These are phyloP conservation scores for Rousettus leschenaultii DNA, from an alignment of 2,113 vertebrate species.

Conservation along the genomic window DNA sequence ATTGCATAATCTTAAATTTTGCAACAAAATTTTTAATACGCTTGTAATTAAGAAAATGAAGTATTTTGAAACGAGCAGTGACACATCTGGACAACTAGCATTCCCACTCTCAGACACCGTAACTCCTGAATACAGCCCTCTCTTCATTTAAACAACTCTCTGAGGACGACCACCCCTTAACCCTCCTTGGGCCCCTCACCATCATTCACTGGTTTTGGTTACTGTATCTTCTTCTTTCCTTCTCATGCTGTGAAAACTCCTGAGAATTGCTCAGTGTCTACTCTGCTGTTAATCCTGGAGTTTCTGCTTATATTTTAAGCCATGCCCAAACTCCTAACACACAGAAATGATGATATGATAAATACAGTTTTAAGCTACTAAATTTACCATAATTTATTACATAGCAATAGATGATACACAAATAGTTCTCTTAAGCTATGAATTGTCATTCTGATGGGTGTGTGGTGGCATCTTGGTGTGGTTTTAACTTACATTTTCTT, in stretches of 20 bases:
- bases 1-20: background rate
- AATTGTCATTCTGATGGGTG: background rate
- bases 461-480: background rate
- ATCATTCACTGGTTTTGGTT: background rate
- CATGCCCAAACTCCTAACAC: background rate
- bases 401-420: background rate
- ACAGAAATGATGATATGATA: background rate
- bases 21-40: background rate
- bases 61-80: background rate
- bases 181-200: background rate
- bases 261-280: background rate
- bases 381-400: background rate
- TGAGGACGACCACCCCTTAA: background rate
- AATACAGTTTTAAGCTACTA: background rate
- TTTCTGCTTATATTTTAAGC: background rate
- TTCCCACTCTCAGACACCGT: background rate
- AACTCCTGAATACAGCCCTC: background rate
- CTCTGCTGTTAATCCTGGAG: slow-evolving; percentile 45
- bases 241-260: background rate
- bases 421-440: background rate
- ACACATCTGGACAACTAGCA: background rate
- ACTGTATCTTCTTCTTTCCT: slow-evolving; percentile 52
- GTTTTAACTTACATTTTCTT: background rate
- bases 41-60: background rate
- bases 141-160: background rate